A percentile compares a stretch with the other conserved stretches of the same genome.
phyloP scores from a whole-genome alignment of 2,888 invertebrate genomes.

The Thecocarcelia acutangulata region DNA sequence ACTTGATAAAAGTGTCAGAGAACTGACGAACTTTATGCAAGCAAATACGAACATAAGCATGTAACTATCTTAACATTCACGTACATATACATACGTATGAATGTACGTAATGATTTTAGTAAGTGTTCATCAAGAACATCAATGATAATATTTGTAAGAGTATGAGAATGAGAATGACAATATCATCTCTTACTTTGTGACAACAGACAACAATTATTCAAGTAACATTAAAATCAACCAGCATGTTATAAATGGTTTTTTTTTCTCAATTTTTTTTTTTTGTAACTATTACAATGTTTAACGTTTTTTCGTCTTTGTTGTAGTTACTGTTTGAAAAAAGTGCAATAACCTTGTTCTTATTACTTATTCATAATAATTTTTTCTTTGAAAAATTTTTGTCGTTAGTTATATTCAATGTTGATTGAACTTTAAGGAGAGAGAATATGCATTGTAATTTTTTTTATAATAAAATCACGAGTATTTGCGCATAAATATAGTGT shows the following conservation, averaged over 20 bases:
- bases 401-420: constrained; percentile 7
- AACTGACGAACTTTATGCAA: constrained; percentile 29
- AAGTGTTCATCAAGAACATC: constrained; percentile 16
- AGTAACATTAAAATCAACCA: constrained; percentile 23
- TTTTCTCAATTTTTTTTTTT: not conserved
- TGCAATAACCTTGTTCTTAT: constrained; percentile 64
- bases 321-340: constrained; percentile 37
- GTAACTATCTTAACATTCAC: not conserved
- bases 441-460: not conserved
- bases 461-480: constrained; percentile 3
- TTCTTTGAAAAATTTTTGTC: not conserved
- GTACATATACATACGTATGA: not conserved
- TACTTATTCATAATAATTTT: constrained; percentile 51
- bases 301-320: constrained; percentile 6
- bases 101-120: not conserved
- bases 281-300: constrained; percentile 36
- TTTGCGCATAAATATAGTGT: not conserved
- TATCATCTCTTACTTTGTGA: constrained; percentile 27
- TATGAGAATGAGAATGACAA: not conserved
- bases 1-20: constrained; percentile 28
- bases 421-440: constrained; percentile 36
- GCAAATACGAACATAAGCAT: not conserved
- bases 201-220: constrained; percentile 15
- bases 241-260: not conserved
- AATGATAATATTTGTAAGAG: constrained; percentile 34